Evolutionary conservation across 2,888 invertebrate genomes (phyloP).

Genomic region (Prostheceraeus crozeri): DNA sequence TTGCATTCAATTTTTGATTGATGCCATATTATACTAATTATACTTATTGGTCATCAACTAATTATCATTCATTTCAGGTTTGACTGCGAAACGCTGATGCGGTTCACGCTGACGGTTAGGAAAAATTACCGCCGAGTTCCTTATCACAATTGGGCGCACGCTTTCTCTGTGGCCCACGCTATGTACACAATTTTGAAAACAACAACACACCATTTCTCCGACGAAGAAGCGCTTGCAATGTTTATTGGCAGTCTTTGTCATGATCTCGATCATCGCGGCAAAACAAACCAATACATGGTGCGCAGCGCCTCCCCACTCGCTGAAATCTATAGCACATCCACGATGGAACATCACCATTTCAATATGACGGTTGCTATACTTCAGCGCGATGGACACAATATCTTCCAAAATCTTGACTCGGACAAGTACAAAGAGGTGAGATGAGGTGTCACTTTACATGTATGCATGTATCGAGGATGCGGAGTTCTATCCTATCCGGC

Average conservation of each 20-base stretch:
- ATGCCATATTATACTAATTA: background rate
- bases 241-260: slow-evolving; percentile 75
- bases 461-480: no score
- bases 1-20: no score
- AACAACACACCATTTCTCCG: slow-evolving; percentile 60
- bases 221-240: slow-evolving; percentile 67
- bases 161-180: slow-evolving; percentile 73
- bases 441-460: no score
- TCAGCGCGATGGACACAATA: slow-evolving; percentile 77
- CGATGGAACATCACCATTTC: slow-evolving; percentile 79
- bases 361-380: slow-evolving; percentile 77
- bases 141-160: slow-evolving; percentile 81
- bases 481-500: no score
- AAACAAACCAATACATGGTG: slow-evolving; percentile 76
- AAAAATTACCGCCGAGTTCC: slow-evolving; percentile 76
- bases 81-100: slow-evolving; percentile 65
- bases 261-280: slow-evolving; percentile 76
- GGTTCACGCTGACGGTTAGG: slow-evolving; percentile 71
- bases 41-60: slow-evolving; percentile 5
- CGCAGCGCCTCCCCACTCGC: slow-evolving; percentile 74
- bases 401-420: slow-evolving; percentile 67
- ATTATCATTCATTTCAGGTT: slow-evolving; percentile 58
- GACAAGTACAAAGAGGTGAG: slow-evolving; percentile 65
- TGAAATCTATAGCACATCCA: slow-evolving; percentile 74
- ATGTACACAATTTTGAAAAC: slow-evolving; percentile 70